Conservation (phyloP, 2,888 invertebrate species). For the Ophion slaviceki region DNA sequence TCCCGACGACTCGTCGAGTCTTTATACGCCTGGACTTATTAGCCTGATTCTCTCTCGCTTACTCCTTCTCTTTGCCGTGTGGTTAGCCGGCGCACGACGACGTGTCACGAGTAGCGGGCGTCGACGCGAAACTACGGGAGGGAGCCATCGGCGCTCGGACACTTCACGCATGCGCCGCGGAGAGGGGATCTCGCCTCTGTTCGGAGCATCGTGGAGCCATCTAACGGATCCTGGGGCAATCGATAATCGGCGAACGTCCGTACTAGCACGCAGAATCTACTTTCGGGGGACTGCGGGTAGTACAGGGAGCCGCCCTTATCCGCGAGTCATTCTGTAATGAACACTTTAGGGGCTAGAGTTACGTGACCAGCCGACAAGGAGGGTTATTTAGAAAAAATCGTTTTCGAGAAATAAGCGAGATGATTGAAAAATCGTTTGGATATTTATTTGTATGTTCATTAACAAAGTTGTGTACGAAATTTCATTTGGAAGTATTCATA, state of each 20-base stretch:
- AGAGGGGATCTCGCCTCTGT: neutral
- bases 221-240: slow-evolving; percentile 21
- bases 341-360: too few species aligned
- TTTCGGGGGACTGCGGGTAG: neutral
- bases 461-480: too few species aligned
- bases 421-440: too few species aligned
- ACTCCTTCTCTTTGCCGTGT: slow-evolving; percentile 5
- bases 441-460: too few species aligned
- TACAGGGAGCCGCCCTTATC: neutral
- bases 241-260: slow-evolving; percentile 1
- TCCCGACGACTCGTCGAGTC: neutral
- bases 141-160: slow-evolving; percentile 45
- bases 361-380: too few species aligned
- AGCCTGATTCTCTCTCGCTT: neutral
- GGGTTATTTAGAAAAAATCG: too few species aligned
- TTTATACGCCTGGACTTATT: neutral
- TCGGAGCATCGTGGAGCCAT: slow-evolving; percentile 34
- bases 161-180: slow-evolving; percentile 47
- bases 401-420: too few species aligned
- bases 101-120: slow-evolving; percentile 67
- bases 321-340: neutral
- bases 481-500: too few species aligned
- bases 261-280: slow-evolving; percentile 25
- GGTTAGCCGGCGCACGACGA: slow-evolving; percentile 63
- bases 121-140: slow-evolving; percentile 61